Evolutionary conservation across 2,797 vertebrate genomes (phyloP), one percentile per base, ranked within the genome.

Genomic region (Hipposideros larvatus): DNA sequence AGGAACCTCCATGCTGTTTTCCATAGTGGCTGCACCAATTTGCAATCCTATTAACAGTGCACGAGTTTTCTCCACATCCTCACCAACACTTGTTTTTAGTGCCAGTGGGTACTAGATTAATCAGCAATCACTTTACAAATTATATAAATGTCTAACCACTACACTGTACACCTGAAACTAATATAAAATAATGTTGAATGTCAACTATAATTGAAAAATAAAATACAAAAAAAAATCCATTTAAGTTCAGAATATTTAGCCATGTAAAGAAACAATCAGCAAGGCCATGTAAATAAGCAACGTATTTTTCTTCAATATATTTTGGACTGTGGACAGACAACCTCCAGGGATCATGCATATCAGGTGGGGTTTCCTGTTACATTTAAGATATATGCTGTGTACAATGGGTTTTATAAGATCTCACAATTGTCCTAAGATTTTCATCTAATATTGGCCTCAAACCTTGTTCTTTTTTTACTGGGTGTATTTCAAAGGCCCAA

Each of bases 401-500:
- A 95, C 43, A 91, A 26, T 66, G n/a, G 48, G 34, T 53, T 96
- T 95, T 84, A 79, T 4, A 87, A 95, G 48, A 26, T 90, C 43
- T 91, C 92, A 55, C 78, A 96, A 80, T 87, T 96, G 51, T 94
- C 28, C 92, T 90, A 68, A 28, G 84, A 95, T 87, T 96, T 93
- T 92, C 43, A 87, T 71, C 59, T 93, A 92, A 95, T 89, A 86
- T 19, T 68, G 41, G 22, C 73, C 68, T 90, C 8, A 95, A 90
- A 68, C 26, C 41, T 91, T 97, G 78, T 95, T 97, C 79, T 90
- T 97, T 96, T 87, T 66, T 93, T 82, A 65, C 75, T 85, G 68
- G 37, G 57, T 73, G 94, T 82, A 96, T 92, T 96, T 97, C 94
- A 97, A 96, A 96, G 46, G 77, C 84, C 8, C 73, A 34, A 85